Conservation (phyloP, 2,113 vertebrate species). For the Clarias gariepinus region DNA sequence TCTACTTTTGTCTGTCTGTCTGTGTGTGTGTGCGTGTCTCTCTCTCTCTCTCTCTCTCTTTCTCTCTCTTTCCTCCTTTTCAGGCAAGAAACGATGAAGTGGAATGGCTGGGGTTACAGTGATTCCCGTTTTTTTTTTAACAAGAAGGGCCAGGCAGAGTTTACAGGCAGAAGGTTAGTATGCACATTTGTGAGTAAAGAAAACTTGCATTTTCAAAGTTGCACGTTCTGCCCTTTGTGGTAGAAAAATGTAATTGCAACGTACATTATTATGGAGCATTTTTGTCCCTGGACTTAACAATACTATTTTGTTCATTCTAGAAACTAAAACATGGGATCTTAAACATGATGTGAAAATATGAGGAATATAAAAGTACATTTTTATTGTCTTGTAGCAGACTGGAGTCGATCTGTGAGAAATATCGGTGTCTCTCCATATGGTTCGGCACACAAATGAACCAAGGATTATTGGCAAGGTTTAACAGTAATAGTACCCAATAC, state of each 20-base stretch:
- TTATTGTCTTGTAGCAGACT: too few relatives aligned
- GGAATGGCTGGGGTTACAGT: slow-evolving; percentile 99
- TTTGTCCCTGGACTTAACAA: neutral
- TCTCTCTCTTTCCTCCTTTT: slow-evolving; percentile 29
- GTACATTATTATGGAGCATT: neutral
- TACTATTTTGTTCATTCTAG: neutral
- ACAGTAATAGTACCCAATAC: too few relatives aligned
- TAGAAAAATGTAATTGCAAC: neutral
- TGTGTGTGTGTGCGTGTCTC: neutral
- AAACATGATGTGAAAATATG: too few relatives aligned
- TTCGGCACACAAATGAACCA: too few relatives aligned
- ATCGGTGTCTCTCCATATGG: too few relatives aligned
- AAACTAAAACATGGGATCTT: neutral
- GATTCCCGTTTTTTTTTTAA: slow-evolving; percentile 94
- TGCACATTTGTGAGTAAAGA: neutral
- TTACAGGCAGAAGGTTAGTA: slow-evolving; percentile 91
- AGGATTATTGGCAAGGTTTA: too few relatives aligned
- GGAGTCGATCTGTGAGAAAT: too few relatives aligned
- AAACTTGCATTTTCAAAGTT: neutral
- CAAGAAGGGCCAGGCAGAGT: slow-evolving; percentile 95
- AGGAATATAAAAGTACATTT: too few relatives aligned
- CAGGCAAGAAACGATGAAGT: slow-evolving; percentile 97
- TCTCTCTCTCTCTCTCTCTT: too few relatives aligned
- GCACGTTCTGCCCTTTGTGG: neutral
- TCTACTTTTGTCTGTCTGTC: neutral